A percentile compares a stretch with the other conserved stretches of the same genome.
These are phyloP conservation scores for Strigamia maritima DNA, from an alignment of 2,888 invertebrate genomes.

Conservation along the genomic window DNA sequence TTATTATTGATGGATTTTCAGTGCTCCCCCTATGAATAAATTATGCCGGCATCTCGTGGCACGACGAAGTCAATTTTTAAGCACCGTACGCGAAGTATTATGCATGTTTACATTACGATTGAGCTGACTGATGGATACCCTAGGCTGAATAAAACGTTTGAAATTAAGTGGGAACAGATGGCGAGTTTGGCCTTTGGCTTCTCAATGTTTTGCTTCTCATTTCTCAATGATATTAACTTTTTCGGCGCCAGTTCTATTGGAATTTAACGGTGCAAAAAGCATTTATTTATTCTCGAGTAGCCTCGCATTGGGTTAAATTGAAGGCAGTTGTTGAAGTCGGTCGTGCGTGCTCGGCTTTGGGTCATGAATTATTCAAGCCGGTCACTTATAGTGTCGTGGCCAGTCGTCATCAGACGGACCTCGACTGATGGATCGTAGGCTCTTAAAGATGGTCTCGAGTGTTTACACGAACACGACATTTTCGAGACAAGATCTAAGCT, in stretches of 20 bases:
- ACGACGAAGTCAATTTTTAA: not conserved
- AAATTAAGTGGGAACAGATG: not conserved
- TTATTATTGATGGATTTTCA: not conserved
- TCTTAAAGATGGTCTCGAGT: not conserved
- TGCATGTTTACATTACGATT: not conserved
- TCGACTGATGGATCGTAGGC: not conserved
- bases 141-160: not conserved
- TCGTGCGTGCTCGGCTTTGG: not conserved
- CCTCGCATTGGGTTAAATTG: not conserved
- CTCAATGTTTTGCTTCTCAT: not conserved
- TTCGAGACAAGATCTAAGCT: not conserved
- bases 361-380: constrained; percentile 1
- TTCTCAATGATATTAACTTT: not conserved
- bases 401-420: not conserved
- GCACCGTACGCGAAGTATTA: not conserved
- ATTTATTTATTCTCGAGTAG: not conserved
- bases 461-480: not conserved
- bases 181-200: not conserved
- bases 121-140: not conserved
- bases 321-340: not conserved
- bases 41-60: not conserved
- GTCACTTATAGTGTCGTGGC: constrained; percentile 9
- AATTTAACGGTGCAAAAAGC: constrained; percentile 16
- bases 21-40: not conserved
- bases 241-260: not conserved